phyloP scores from a whole-genome alignment of 2,113 vertebrate genomes.

The Bubo blakistoni region DNA sequence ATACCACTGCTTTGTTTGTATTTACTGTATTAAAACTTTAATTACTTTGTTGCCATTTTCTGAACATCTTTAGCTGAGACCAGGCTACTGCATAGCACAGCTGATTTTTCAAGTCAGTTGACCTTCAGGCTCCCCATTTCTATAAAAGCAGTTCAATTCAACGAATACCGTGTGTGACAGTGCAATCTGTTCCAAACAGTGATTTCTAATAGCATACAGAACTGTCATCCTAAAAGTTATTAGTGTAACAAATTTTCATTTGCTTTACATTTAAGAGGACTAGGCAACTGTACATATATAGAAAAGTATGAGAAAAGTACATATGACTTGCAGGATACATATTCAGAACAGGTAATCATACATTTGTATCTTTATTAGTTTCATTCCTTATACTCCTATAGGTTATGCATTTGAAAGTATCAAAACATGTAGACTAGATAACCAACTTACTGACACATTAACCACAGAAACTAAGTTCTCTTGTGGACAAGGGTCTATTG shows the following conservation, averaged over 20 bases:
- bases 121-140: neutral
- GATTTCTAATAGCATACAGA: neutral
- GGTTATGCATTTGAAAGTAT: slow-evolving; percentile 13
- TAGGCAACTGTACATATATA: slow-evolving; percentile 7
- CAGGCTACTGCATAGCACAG: neutral
- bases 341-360: slow-evolving; percentile 48
- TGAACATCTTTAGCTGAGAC: neutral
- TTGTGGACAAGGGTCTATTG: neutral
- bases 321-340: slow-evolving; percentile 12
- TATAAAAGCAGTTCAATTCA: neutral
- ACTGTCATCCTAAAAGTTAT: neutral
- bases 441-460: neutral
- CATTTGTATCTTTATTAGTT: slow-evolving; percentile 32
- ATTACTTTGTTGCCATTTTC: neutral
- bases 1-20: slow-evolving; percentile 64
- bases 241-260: neutral
- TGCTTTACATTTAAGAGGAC: neutral
- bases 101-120: neutral
- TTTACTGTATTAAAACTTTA: slow-evolving; percentile 55
- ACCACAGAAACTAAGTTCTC: neutral
- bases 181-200: neutral
- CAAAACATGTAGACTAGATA: neutral
- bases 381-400: slow-evolving; percentile 25
- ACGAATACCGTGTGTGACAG: neutral
- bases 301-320: neutral